A percentile compares a stretch with the other conserved stretches of the same genome.
phyloP scores from a whole-genome alignment of 2,797 vertebrate species.

The Poeciliopsis presidionis region DNA sequence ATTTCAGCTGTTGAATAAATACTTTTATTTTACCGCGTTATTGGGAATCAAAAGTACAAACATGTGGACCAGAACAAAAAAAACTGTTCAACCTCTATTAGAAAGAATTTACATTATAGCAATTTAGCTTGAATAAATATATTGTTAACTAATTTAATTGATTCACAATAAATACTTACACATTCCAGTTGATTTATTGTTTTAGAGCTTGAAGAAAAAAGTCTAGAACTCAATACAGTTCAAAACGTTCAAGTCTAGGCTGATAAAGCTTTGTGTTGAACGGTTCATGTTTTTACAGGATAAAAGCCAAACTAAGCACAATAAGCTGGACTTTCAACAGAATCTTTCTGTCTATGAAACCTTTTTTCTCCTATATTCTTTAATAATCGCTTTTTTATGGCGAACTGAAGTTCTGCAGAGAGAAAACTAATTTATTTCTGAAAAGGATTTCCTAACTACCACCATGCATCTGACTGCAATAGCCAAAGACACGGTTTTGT shows the following conservation, averaged over 20 bases:
- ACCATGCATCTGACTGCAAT: conserved; percentile 90
- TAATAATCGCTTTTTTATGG: conserved; percentile 58
- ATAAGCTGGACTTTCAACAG: conserved; percentile 54
- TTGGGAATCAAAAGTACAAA: background rate
- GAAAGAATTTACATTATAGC: background rate
- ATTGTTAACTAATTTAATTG: background rate
- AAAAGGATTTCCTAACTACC: conserved; percentile 77
- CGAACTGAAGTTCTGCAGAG: conserved; percentile 49
- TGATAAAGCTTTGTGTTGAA: background rate
- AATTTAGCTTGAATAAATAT: background rate
- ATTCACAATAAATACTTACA: background rate
- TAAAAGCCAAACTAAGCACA: conserved; percentile 27
- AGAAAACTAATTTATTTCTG: conserved; percentile 80
- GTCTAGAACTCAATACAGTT: background rate
- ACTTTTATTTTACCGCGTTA: background rate
- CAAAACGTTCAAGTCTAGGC: background rate
- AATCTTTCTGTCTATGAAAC: conserved; percentile 43
- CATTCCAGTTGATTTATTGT: background rate
- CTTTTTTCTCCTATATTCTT: conserved; percentile 27
- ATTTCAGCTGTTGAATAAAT: background rate
- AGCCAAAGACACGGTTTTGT: conserved; percentile 69
- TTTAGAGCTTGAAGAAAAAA: background rate
- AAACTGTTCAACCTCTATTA: background rate
- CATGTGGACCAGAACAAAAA: background rate
- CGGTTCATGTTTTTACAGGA: conserved; percentile 7